Evolutionary conservation across 2,113 vertebrate genomes (phyloP), one percentile per base, ranked within the genome.

Genomic region (human): DNA sequence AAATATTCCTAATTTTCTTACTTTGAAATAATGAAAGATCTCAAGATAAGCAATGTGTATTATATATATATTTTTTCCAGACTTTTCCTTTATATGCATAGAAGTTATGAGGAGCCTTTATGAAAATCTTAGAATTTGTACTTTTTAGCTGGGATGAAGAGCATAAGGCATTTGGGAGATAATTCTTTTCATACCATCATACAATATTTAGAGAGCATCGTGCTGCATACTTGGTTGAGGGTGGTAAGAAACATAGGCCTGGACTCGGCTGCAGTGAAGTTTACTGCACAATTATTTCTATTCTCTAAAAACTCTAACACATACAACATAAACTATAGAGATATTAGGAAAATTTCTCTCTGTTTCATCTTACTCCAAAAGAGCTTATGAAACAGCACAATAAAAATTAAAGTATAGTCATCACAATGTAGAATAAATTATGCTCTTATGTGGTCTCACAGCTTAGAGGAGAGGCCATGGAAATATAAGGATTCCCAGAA

Each of bases 41-140:
- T 78, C 50, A 76, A 50, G 11, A 70, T 43, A 30, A 55, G 79
- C 17, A 85, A 81, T 86, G 10, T 30, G 45, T 38, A 76, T 72
- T 88, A 6, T 35, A 70, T 8, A 61, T 55, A 17, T 55, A 8
- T 11, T 5, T 32, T 79, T 89, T 17, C 43, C 43, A 86, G 38
- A 90, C 8, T 86, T 95, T 38, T 45, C 17, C 76, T 55, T 68
- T 82, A 93, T 52, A 76, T 57, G 27, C 22, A 89, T n/a, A 76
- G 73, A 81, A 87, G 72, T 83, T 57, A 35, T 17, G 25, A 48
- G 16, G 14, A 8, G 8, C 40, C 12, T 50, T 76, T 86, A 20
- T 80, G 55, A 93, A 81, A 93, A 3, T 75, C 80, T 90, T 66
- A 93, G 84, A 93, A 97, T 85, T 85, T 73, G 14, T 59, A 27